These are phyloP conservation scores for Oxyteleia sp. DNA, from an alignment of 2,888 invertebrate species.

Conservation along the genomic window DNA sequence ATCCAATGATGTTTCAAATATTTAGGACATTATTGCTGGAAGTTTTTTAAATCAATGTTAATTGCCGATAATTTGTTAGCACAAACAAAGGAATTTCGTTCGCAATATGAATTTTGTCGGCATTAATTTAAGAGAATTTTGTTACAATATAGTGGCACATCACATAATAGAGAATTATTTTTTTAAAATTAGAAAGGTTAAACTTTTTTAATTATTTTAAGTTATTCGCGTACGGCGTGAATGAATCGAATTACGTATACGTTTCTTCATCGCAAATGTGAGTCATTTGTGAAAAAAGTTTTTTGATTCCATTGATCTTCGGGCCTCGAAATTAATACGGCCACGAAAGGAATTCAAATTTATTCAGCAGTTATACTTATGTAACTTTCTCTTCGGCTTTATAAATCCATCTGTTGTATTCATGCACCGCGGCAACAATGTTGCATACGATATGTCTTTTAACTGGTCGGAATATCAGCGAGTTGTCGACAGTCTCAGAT, in stretches of 20 bases:
- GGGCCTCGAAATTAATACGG: conserved; percentile 39
- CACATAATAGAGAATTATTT: too few relatives aligned
- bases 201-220: conserved; percentile 42
- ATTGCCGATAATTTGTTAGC: too few relatives aligned
- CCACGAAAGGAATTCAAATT: conserved; percentile 36
- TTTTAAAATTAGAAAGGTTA: too few relatives aligned
- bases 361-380: conserved; percentile 53
- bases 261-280: conserved; percentile 11
- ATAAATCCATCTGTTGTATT: conserved; percentile 66
- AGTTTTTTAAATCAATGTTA: too few relatives aligned
- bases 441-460: conserved; percentile 54
- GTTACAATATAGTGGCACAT: too few relatives aligned
- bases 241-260: conserved; percentile 12
- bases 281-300: conserved; percentile 38
- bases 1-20: too few relatives aligned
- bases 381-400: conserved; percentile 56
- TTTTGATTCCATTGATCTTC: conserved; percentile 33
- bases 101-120: too few relatives aligned
- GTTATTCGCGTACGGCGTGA: neutral
- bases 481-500: conserved; percentile 22
- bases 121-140: too few relatives aligned
- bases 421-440: conserved; percentile 59
- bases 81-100: too few relatives aligned
- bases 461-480: conserved; percentile 25
- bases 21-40: too few relatives aligned